Conservation (phyloP, 1,140 invertebrate genomes). For the Triops cancriformis region DNA sequence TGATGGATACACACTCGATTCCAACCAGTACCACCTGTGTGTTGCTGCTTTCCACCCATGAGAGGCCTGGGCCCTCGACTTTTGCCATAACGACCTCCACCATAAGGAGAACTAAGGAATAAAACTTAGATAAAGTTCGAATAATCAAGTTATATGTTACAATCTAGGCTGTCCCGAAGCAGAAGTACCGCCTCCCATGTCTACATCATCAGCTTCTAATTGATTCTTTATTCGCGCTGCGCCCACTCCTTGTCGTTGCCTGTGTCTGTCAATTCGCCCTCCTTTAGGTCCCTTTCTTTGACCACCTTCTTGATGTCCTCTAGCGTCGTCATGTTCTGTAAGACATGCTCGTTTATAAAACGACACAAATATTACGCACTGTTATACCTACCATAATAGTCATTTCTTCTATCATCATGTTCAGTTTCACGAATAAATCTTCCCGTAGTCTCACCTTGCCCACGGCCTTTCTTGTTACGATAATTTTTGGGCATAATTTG, state of each 20-base stretch:
- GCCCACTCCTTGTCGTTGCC: neutral
- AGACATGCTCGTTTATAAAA: neutral
- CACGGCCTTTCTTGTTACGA: neutral
- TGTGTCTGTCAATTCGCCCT: slow-evolving; percentile 24
- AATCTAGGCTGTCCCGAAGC: slow-evolving; percentile 4
- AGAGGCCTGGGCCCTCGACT: neutral
- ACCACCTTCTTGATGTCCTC: neutral
- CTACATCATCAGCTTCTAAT: slow-evolving; percentile 19
- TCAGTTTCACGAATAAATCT: neutral
- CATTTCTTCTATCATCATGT: neutral
- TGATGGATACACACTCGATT: neutral
- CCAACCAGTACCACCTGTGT: neutral
- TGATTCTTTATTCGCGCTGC: slow-evolving; percentile 2
- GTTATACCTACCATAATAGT: neutral
- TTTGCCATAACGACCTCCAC: slow-evolving; percentile 36
- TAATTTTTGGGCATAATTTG: neutral
- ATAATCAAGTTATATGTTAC: neutral
- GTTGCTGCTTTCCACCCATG: neutral
- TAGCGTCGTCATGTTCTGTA: slow-evolving; percentile 18
- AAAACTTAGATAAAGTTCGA: neutral
- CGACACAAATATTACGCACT: neutral
- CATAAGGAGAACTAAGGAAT: slow-evolving; percentile 31
- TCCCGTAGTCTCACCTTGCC: neutral
- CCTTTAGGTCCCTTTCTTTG: slow-evolving; percentile 5
- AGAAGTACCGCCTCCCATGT: slow-evolving; percentile 17